Conservation (phyloP, 2,888 invertebrate genomes). For the Aplocera efformata region DNA sequence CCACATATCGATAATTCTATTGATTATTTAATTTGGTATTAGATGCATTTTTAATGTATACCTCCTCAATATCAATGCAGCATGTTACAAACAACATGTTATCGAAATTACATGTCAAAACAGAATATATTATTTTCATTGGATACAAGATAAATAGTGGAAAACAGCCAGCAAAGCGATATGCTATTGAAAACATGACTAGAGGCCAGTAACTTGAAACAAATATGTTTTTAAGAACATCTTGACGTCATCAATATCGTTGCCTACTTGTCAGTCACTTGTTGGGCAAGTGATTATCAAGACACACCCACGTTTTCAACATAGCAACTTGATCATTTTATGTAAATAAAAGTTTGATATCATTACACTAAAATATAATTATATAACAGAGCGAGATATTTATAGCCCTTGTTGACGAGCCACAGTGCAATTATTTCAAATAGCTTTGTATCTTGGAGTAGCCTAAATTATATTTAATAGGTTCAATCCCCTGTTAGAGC, state of each 20-base stretch:
- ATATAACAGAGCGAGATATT: no score
- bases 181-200: slow-evolving; percentile 66
- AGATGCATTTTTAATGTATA: not conserved
- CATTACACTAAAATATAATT: slow-evolving; percentile 10
- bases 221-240: slow-evolving; percentile 68
- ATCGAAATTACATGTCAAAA: slow-evolving; percentile 57
- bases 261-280: slow-evolving; percentile 42
- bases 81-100: slow-evolving; percentile 53
- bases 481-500: no score
- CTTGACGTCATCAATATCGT: slow-evolving; percentile 60
- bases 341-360: slow-evolving; percentile 22
- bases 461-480: no score
- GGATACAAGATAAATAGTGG: slow-evolving; percentile 73
- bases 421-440: no score
- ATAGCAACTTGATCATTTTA: slow-evolving; percentile 50
- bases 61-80: slow-evolving; percentile 18
- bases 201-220: slow-evolving; percentile 57
- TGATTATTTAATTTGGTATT: no score
- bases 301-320: slow-evolving; percentile 72
- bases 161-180: slow-evolving; percentile 59
- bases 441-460: no score
- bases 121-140: slow-evolving; percentile 66
- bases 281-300: slow-evolving; percentile 49
- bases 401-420: no score
- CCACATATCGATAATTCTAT: no score